phyloP scores from a whole-genome alignment of 2,113 vertebrate genomes.

The Sciurus niger region DNA sequence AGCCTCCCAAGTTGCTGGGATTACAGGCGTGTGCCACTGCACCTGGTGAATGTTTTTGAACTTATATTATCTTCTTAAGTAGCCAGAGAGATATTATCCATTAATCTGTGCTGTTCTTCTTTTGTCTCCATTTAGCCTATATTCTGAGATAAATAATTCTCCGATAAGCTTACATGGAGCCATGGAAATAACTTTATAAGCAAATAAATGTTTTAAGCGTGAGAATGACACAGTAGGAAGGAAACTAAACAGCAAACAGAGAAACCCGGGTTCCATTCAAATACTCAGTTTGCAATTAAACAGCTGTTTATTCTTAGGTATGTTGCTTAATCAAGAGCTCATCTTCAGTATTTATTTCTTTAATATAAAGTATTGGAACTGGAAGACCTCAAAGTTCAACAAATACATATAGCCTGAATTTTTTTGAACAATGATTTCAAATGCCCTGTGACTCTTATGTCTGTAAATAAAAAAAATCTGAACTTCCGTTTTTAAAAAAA shows the following conservation, averaged over 20 bases:
- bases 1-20: no score
- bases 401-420: neutral
- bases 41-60: neutral
- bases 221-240: slow-evolving; percentile 21
- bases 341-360: slow-evolving; percentile 58
- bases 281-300: slow-evolving; percentile 47
- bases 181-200: slow-evolving; percentile 32
- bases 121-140: slow-evolving; percentile 25
- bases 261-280: slow-evolving; percentile 11
- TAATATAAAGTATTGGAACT: slow-evolving; percentile 37
- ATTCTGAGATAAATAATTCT: slow-evolving; percentile 51
- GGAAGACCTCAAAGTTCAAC: neutral
- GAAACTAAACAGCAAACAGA: slow-evolving; percentile 55
- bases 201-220: slow-evolving; percentile 57
- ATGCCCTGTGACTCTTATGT: slow-evolving; percentile 53
- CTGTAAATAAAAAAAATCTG: neutral
- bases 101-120: neutral
- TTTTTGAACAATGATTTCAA: slow-evolving; percentile 42
- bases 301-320: slow-evolving; percentile 46
- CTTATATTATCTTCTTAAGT: neutral
- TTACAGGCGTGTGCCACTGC: no score
- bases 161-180: neutral
- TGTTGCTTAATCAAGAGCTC: slow-evolving; percentile 55
- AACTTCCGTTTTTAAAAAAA: no score
- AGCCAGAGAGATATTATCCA: neutral